Conservation (phyloP, 2,113 vertebrate genomes). For the Cranoglanis bouderius region DNA sequence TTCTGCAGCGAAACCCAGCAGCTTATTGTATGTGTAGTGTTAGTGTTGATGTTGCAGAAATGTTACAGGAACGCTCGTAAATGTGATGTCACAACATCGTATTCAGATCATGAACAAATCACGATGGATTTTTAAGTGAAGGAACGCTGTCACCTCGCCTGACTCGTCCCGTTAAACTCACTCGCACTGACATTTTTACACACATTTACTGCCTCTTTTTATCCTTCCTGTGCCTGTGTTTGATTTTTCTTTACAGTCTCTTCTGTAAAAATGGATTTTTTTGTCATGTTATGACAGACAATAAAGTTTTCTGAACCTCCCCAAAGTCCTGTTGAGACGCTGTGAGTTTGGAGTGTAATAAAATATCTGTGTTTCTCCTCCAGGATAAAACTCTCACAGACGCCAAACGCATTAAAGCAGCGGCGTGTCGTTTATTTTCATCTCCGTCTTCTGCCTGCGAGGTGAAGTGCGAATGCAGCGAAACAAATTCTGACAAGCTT, state of each 20-base stretch:
- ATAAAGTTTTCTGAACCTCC: slow-evolving; percentile 2
- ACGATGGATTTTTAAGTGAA: not conserved
- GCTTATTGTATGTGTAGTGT: too few species aligned
- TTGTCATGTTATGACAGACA: not conserved
- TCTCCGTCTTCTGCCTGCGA: not conserved
- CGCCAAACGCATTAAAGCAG: not conserved
- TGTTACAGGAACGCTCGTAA: not conserved
- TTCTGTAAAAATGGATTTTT: not conserved
- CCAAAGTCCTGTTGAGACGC: not conserved
- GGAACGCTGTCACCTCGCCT: not conserved
- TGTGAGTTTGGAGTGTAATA: not conserved
- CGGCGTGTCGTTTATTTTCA: not conserved
- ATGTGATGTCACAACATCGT: too few species aligned
- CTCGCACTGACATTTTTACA: not conserved
- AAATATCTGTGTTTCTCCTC: not conserved
- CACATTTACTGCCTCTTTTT: not conserved
- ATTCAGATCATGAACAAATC: too few species aligned
- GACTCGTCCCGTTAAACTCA: not conserved
- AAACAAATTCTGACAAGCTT: not conserved
- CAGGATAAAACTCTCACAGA: not conserved
- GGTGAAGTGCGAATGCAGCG: not conserved
- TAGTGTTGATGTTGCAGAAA: too few species aligned
- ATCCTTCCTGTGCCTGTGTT: not conserved
- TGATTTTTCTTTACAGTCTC: not conserved
- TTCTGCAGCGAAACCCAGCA: too few species aligned